Base-by-base conservation (phyloP, 2,113 vertebrate genomes). In the Myodes glareolus region DNA sequence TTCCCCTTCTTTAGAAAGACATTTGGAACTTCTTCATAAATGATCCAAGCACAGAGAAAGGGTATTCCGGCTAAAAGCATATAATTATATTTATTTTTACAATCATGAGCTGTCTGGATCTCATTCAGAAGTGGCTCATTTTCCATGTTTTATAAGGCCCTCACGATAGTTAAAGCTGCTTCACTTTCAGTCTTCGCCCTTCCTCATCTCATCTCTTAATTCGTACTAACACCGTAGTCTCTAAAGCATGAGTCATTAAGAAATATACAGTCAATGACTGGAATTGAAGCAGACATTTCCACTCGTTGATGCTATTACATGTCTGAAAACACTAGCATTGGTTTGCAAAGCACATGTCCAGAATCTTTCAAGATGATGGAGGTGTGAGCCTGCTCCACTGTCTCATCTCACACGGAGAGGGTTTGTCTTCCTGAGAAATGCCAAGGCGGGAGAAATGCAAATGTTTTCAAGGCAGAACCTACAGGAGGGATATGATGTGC, bases 291-390 rank as follows among this genome's bases (percentile, higher is more conserved):
- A 92, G 92, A 33, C 90, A 92, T 33, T 88, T 94, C 42, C 12
- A 23, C 45, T 77, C 78, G 50, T 65, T 76, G 21, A 39, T 68
- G 9, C 36, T 78, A 77, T 61, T 92, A 94, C 96, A 52, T 55
- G 5, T 65, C 90, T 94, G 91, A 93, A 93, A 97, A 91, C 85
- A 55, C 36, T 88, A 77, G 31, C 80, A 94, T 92, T 81, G 50
- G 76, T 93, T 97, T 94, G 88, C 45, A 95, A 94, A 92, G 96
- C 45, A 91, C n/a, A 88, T 91, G n/a, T 96, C 77, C 89, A 91
- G 45, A 96, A 47, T 17, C 33, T 94, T 97, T 94, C 67, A 96
- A 87, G 36, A 96, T 86, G 88, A 77, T 50, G 88, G 70, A 97
- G 81, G 8, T 82, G 85, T 94, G 76, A 95, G 73, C 5, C 8